phyloP scores from a whole-genome alignment of 2,797 vertebrate genomes.

The Rhinophrynus dorsalis region DNA sequence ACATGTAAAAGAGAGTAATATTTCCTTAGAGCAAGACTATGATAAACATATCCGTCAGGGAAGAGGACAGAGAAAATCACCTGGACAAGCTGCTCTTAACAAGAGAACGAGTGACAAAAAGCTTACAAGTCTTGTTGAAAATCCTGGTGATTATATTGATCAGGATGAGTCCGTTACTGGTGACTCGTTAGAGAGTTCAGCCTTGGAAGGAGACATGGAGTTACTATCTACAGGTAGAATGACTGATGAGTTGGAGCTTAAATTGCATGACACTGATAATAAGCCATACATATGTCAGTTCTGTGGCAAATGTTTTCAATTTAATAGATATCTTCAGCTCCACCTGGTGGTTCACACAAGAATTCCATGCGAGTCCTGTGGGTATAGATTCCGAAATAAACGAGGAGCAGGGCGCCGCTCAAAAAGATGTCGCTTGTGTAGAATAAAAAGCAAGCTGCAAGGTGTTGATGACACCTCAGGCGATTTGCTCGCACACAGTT shows the following conservation, averaged over 20 bases:
- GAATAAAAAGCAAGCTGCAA: not conserved
- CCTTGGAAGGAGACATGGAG: not conserved
- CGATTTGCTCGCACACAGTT: not conserved
- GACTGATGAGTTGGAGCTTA: not conserved
- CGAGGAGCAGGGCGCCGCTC: conserved; percentile 5
- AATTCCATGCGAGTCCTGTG: conserved; percentile 24
- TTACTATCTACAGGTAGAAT: too few species aligned
- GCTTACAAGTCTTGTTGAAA: not conserved
- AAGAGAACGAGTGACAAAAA: not conserved
- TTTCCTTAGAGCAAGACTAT: too few species aligned
- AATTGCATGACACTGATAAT: not conserved
- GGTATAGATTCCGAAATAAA: conserved; percentile 12
- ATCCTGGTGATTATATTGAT: too few species aligned
- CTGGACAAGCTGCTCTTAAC: too few species aligned
- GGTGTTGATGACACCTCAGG: not conserved
- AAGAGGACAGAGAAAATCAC: too few species aligned
- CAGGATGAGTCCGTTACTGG: not conserved
- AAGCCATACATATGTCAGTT: conserved; percentile 11
- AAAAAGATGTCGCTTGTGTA: conserved; percentile 29
- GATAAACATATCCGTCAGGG: too few species aligned
- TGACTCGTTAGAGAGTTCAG: not conserved
- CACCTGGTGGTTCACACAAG: conserved; percentile 13
- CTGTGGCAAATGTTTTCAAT: conserved; percentile 22
- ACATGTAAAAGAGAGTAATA: too few species aligned
- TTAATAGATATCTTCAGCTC: conserved; percentile 7